A percentile compares a stretch with the other conserved stretches of the same genome.
Conservation (phyloP, 2,113 vertebrate genomes). For the Malurus melanocephalus region DNA sequence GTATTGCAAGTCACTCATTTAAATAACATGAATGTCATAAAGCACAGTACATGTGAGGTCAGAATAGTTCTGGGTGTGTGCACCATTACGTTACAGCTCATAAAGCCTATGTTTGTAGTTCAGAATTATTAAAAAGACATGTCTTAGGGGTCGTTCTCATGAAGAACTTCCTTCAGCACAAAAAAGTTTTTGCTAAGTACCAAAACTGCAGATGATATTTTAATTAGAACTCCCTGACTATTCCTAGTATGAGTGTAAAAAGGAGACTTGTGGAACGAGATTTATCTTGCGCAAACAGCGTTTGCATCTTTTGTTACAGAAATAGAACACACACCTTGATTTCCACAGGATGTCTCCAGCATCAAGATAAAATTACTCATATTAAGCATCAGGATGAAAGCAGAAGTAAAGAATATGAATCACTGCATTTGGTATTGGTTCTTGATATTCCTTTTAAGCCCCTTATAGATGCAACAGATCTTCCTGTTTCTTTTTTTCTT, state of each 20-base stretch:
- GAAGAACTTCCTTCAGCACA: not conserved
- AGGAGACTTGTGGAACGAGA: not conserved
- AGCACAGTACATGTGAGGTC: constrained; percentile 7
- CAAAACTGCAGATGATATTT: not conserved
- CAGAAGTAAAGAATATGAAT: constrained; percentile 10
- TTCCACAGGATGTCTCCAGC: constrained; percentile 4
- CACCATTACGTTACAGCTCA: not conserved
- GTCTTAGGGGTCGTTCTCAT: not conserved
- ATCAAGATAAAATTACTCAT: constrained; percentile 2
- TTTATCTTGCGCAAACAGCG: not conserved
- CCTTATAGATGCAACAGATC: not conserved
- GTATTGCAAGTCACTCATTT: constrained; percentile 47
- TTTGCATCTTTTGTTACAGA: constrained; percentile 19
- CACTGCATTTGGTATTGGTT: not conserved
- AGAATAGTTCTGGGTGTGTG: constrained; percentile 46
- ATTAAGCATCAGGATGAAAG: constrained; percentile 33
- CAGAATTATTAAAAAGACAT: constrained; percentile 18
- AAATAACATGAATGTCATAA: constrained; percentile 47
- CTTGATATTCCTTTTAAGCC: not conserved
- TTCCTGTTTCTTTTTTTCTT: not conserved
- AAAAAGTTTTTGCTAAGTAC: not conserved
- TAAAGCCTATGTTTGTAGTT: not conserved
- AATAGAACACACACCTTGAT: constrained; percentile 30
- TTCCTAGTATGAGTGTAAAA: not conserved
- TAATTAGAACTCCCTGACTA: not conserved